These are phyloP conservation scores for Dendrocincla fuliginosa DNA, from an alignment of 2,797 vertebrate genomes.

Conservation along the genomic window DNA sequence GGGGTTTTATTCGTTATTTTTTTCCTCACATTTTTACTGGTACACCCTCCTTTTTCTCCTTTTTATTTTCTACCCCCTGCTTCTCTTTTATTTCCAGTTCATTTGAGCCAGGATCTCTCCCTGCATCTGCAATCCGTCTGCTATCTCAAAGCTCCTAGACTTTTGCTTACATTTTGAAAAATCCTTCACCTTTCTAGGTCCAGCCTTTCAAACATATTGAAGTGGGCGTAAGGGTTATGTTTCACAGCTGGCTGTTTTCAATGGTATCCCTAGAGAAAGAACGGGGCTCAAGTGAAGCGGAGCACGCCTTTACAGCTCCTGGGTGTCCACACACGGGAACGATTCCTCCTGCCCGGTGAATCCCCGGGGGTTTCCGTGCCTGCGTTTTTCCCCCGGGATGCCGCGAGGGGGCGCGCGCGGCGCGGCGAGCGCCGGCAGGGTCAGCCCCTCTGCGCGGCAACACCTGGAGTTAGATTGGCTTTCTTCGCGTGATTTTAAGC, in stretches of 20 bases:
- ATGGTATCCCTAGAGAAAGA: not conserved
- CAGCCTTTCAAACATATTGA: not conserved
- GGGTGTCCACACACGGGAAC: too few relatives aligned
- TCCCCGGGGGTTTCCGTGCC: too few relatives aligned
- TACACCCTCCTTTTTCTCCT: not conserved
- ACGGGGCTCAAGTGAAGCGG: rapidly evolving
- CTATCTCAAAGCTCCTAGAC: rapidly evolving
- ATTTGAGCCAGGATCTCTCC: not conserved
- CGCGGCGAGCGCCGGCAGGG: not conserved
- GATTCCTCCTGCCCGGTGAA: too few relatives aligned
- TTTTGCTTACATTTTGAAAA: not conserved
- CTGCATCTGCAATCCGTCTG: not conserved
- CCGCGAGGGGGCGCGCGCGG: not conserved
- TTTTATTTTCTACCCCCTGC: not conserved
- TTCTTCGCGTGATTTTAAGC: rapidly evolving
- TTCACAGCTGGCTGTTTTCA: rapidly evolving
- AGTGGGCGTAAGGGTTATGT: rapidly evolving
- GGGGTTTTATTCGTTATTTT: not conserved
- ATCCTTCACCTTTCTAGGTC: not conserved
- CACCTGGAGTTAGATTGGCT: rapidly evolving
- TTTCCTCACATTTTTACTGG: not conserved
- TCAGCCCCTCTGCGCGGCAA: rapidly evolving
- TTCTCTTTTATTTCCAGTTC: not conserved
- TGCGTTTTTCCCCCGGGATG: rapidly evolving
- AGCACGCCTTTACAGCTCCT: rapidly evolving